A percentile compares a stretch with the other conserved stretches of the same genome.
These are phyloP conservation scores for Blastobasis lacticolella DNA, from an alignment of 2,888 invertebrate genomes.

Conservation along the genomic window DNA sequence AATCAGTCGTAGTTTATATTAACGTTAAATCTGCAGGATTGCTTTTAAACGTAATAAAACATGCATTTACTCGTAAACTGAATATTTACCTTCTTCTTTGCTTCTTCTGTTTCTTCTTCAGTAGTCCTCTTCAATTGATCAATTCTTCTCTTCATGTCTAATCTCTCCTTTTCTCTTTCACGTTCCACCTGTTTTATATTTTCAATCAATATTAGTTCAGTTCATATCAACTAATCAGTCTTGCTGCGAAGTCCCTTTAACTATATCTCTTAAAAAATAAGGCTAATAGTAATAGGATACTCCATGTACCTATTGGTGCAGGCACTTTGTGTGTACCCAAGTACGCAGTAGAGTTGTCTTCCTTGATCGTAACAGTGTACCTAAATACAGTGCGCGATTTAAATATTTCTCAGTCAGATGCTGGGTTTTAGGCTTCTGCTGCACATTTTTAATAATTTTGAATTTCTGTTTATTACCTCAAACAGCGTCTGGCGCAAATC, in stretches of 20 bases:
- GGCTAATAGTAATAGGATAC: too few species aligned
- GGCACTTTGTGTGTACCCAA: too few species aligned
- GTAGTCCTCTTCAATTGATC: conserved; percentile 88
- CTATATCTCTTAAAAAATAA: not conserved
- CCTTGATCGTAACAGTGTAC: too few species aligned
- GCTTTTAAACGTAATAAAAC: not conserved
- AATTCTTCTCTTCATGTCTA: conserved; percentile 88
- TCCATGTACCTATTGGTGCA: too few species aligned
- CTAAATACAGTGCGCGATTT: too few species aligned
- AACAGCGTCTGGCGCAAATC: conserved; percentile 91
- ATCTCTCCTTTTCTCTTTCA: conserved; percentile 90
- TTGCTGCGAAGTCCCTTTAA: not conserved
- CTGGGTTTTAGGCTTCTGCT: too few species aligned
- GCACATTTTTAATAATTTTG: not conserved
- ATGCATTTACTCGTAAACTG: too few species aligned
- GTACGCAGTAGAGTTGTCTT: too few species aligned
- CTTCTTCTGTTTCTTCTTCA: conserved; percentile 93
- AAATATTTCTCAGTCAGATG: too few species aligned
- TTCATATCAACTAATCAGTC: not conserved
- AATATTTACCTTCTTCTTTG: conserved; percentile 85
- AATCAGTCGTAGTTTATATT: not conserved
- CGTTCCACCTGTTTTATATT: conserved; percentile 76
- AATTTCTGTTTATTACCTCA: conserved; percentile 65
- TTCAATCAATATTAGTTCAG: conserved; percentile 14
- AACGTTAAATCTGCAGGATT: not conserved